Conservation (phyloP, 2,888 invertebrate species). For the Orchesellides sinensis region DNA sequence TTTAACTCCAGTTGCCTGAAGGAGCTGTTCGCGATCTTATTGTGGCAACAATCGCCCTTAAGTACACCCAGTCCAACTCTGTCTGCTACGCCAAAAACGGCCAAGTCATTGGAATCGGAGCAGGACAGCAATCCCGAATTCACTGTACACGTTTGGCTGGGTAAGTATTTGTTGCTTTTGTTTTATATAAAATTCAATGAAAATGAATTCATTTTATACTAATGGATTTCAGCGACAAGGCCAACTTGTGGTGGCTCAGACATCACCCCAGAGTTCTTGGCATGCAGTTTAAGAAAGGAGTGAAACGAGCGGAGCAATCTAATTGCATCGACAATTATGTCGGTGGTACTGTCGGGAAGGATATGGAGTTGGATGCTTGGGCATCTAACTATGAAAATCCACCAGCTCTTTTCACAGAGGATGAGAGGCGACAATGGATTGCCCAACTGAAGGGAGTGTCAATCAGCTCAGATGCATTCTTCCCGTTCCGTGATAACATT, state of each 20-base stretch:
- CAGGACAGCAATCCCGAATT: conserved; percentile 99
- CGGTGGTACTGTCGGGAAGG: conserved; percentile 92
- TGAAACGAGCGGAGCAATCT: conserved; percentile 93
- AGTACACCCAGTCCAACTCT: conserved; percentile 99
- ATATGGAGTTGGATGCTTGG: conserved; percentile 88
- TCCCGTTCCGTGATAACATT: conserved; percentile 98
- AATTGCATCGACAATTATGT: conserved; percentile 98
- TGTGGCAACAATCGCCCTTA: conserved; percentile 96
- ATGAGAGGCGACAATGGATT: conserved; percentile 84
- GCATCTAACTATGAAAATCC: conserved; percentile 85
- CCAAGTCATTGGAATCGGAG: conserved; percentile 96
- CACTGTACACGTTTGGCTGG: conserved; percentile 97
- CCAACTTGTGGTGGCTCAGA: conserved; percentile 92
- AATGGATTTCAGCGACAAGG: conserved; percentile 85
- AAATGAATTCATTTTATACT: background rate
- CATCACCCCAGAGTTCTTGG: conserved; percentile 90
- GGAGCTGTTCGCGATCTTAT: conserved; percentile 91
- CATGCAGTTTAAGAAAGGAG: conserved; percentile 90
- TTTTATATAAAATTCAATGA: too few relatives aligned
- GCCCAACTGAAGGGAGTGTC: conserved; percentile 86
- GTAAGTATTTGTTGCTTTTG: background rate
- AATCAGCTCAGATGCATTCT: conserved; percentile 97
- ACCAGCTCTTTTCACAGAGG: conserved; percentile 84
- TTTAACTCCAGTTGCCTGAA: conserved; percentile 85
- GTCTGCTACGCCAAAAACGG: conserved; percentile 97